Percentiles rank a stretch among this genome's conserved stretches.
Evolutionary conservation across 2,888 invertebrate species (phyloP).

Genomic region (Dioctria linearis): DNA sequence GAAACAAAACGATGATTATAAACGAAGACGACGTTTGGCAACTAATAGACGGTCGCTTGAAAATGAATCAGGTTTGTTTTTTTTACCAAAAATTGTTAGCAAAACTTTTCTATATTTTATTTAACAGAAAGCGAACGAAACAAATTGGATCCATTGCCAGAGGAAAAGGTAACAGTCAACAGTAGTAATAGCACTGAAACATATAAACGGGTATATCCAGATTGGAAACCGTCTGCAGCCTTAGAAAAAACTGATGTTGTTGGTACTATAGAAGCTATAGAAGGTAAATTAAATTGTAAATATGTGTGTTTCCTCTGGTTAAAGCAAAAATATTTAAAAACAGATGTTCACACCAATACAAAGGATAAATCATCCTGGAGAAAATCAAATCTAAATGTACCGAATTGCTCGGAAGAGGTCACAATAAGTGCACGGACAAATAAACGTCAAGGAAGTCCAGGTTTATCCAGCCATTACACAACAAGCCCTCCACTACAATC

Average conservation of each 20-base stretch:
- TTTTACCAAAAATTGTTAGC: neutral
- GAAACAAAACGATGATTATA: constrained; percentile 79
- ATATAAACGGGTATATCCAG: constrained; percentile 79
- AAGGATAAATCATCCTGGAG: constrained; percentile 83
- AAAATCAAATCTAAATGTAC: constrained; percentile 79
- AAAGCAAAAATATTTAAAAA: constrained; percentile 28
- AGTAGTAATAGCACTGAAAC: constrained; percentile 58
- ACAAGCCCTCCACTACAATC: constrained; percentile 72
- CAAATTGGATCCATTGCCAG: constrained; percentile 82
- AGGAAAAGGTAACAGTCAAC: constrained; percentile 75
- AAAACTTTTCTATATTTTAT: neutral
- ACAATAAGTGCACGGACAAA: constrained; percentile 73
- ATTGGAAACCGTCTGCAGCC: constrained; percentile 85
- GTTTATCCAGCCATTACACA: constrained; percentile 70
- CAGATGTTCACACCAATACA: constrained; percentile 64
- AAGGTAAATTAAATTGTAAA: constrained; percentile 74
- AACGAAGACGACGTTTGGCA: constrained; percentile 78
- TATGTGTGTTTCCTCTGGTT: constrained; percentile 55
- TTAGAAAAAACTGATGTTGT: constrained; percentile 88
- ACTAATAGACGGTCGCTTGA: constrained; percentile 85
- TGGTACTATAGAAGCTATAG: constrained; percentile 87
- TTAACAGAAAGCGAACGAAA: constrained; percentile 84
- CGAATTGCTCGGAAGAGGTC: constrained; percentile 76
- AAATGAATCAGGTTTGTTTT: constrained; percentile 85
- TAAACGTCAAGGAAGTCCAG: constrained; percentile 74